Evolutionary conservation across 1,140 invertebrate genomes (phyloP), one percentile per base, ranked within the genome.

Genomic region (Tachypleus tridentatus): DNA sequence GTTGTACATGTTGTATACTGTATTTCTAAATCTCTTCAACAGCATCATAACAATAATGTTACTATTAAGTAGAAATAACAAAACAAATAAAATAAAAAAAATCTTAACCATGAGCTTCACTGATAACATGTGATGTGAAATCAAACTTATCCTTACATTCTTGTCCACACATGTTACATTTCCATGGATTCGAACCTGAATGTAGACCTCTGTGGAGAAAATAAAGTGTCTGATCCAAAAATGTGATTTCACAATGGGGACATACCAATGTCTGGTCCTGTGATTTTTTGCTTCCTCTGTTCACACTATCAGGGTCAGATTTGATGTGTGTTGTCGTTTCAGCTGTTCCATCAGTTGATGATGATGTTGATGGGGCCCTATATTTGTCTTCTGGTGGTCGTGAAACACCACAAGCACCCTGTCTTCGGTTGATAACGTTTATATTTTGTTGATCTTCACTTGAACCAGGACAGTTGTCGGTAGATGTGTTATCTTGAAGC

Each of bases 141-240:
- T 96, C 91, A 78, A 97, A 96, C 51, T 94, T 86, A 74, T 95
- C 93, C 73, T 85, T 87, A 76, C 91, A 94, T 73, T 88, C 85
- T 77, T 93, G 89, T 49, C 93, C 93, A 77, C 95, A 98, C 70
- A 97, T 91, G 80, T 97, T 97, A 78, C 95, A 98, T 77, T 93
- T 93, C 92, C 93, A 97, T 0, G 94, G 93, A 80, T 97, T 94
- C 67, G 91, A 89, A 71, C 96, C 90, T 69, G 91, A 93, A 80
- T 98, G 95, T 76, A 95, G 91, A 67, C 93, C 93, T 80, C 96
- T 97, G 80, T 98, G 95, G 60, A 98, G 82, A 78, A 97, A 93
- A 79, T 97, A 97, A 50, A 97, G 81, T 0, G 93, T 97, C 73
- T 90, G 89, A 79, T 97, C 93, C 3, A 91, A 89, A 78, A 96